Percentiles rank a stretch among this genome's conserved stretches.
Conservation (phyloP, 2,797 vertebrate genomes). For the Heteromormyrus szaboi region DNA sequence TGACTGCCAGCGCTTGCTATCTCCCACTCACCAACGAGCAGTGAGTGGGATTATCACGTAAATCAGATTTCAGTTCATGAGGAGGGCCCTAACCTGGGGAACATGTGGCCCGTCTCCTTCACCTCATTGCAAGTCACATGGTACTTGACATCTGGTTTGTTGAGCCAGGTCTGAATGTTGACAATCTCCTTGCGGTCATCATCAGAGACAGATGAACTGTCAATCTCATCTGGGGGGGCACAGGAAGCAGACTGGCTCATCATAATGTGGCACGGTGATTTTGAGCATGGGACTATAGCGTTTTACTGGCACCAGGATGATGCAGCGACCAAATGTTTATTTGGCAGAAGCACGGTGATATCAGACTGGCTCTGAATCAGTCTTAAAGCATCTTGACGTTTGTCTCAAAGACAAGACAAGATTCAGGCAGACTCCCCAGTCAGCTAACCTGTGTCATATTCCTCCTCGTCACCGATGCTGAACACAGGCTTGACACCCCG, state of each 20-base stretch:
- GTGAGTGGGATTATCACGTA: neutral
- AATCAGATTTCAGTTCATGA: neutral
- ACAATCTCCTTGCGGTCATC: slow-evolving; percentile 96
- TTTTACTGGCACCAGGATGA: neutral
- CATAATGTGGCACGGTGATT: neutral
- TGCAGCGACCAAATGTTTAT: neutral
- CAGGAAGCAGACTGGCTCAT: neutral
- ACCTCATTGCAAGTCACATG: slow-evolving; percentile 94
- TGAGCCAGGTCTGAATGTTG: slow-evolving; percentile 97
- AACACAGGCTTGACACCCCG: slow-evolving; percentile 96
- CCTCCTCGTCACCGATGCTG: slow-evolving; percentile 95
- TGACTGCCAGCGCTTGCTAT: neutral
- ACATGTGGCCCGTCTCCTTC: slow-evolving; percentile 97
- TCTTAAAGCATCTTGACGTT: neutral
- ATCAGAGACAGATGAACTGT: slow-evolving; percentile 94
- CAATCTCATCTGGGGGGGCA: slow-evolving; percentile 82
- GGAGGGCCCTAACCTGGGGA: slow-evolving; percentile 74
- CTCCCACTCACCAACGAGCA: neutral
- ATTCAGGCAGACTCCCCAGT: neutral
- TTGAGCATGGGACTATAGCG: neutral
- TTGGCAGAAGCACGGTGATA: neutral
- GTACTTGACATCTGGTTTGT: slow-evolving; percentile 93
- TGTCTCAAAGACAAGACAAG: neutral
- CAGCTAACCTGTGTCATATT: slow-evolving; percentile 85
- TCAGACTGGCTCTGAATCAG: neutral